Base-by-base conservation (phyloP, 2,113 vertebrate species). In the Otus sunia region DNA sequence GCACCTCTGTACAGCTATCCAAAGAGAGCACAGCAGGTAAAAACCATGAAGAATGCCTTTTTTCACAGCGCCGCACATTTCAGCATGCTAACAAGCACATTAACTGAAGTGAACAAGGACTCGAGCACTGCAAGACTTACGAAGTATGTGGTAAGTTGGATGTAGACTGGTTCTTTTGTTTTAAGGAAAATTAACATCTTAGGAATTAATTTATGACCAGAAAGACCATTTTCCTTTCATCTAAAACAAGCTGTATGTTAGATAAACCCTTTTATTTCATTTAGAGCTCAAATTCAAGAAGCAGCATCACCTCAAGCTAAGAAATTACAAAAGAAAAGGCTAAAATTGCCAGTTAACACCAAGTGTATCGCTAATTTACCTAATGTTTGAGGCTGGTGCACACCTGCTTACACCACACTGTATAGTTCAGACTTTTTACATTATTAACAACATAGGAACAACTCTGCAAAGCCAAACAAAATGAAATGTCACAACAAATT, bases 401-500 rank as follows among this genome's bases (percentile, higher is more conserved):
- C 92, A 96, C 79, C 86, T 95, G 94, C 74, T 69, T 84, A 68
- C 58, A 60, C 49, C 78, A 34, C 0, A 0, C 78, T 29, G 23
- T 17, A 60, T 0, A 73, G 53, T 66, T 82, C 81, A 95, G 84
- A 86, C 72, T 67, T 92, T 78, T 23, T 97, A 76, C 90, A 97
- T 97, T 97, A 97, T 97, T 97, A 96, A 97, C 86, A 72, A 66
- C 58, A 52, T 1, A 62, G 67, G 64, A 94, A 86, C 60, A 81
- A 78, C 76, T 55, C 81, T 78, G 93, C 68, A 87, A 95, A 94
- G 80, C 80, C 92, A 90, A 95, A 88, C 77, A 88, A 94, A 96
- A 96, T 93, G 69, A 94, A 86, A 94, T 90, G 95, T 96, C 96
- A 94, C 87, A 92, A 77, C 52, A 69, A 90, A 96, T 97, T 96